phyloP scores from a whole-genome alignment of 2,113 vertebrate genomes.

The Riparia riparia region DNA sequence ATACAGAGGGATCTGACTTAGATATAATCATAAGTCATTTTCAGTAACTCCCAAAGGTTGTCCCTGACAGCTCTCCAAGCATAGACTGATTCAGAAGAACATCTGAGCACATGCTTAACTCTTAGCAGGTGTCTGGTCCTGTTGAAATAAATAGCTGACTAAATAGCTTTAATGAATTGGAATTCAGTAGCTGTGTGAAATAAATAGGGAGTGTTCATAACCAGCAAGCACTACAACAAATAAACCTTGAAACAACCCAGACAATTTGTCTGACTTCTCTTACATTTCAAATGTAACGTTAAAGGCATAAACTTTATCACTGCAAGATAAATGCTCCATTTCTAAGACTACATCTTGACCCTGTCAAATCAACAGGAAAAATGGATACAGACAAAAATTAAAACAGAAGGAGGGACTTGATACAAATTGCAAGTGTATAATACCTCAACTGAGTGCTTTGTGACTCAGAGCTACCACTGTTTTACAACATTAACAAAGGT shows the following conservation, averaged over 20 bases:
- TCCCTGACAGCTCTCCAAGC: not conserved
- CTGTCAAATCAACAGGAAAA: not conserved
- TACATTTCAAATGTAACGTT: not conserved
- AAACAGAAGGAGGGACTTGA: not conserved
- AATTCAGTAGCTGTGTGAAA: not conserved
- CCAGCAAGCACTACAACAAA: not conserved
- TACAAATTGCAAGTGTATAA: not conserved
- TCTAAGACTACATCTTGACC: not conserved
- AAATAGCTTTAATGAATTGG: not conserved
- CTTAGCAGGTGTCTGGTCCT: not conserved
- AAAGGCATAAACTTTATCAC: not conserved
- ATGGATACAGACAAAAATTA: not conserved
- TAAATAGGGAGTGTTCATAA: not conserved
- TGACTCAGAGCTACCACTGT: not conserved
- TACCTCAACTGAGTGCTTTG: not conserved
- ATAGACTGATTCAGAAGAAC: not conserved
- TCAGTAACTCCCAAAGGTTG: not conserved
- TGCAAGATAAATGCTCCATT: constrained; percentile 26
- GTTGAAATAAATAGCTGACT: not conserved
- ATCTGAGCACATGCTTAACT: not conserved
- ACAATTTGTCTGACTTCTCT: not conserved
- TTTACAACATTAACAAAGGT: constrained; percentile 14
- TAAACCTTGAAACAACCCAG: not conserved
- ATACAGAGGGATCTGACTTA: not conserved
- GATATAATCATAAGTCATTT: not conserved